phyloP scores from a whole-genome alignment of 2,113 vertebrate genomes.

The Apodemus sylvaticus region DNA sequence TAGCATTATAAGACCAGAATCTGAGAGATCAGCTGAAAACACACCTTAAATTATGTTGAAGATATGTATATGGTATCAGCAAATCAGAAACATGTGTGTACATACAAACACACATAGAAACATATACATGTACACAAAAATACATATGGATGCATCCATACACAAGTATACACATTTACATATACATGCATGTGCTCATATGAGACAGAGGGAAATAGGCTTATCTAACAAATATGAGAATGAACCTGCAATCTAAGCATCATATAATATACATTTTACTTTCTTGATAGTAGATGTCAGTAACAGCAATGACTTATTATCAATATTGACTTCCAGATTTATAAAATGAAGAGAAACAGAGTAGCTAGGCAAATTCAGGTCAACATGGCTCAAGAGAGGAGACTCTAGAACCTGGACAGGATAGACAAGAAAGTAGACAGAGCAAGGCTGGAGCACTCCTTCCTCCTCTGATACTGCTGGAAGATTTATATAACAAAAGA shows the following conservation, averaged over 20 bases:
- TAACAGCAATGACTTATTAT: neutral
- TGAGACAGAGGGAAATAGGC: neutral
- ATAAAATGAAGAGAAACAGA: neutral
- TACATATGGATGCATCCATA: neutral
- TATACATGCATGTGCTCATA: neutral
- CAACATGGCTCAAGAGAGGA: neutral
- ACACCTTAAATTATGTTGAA: neutral
- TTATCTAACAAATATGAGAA: neutral
- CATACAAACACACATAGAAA: neutral
- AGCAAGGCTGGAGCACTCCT: accelerated
- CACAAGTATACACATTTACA: neutral
- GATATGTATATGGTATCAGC: neutral
- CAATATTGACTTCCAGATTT: neutral
- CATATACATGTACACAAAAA: neutral
- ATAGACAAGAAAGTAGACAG: neutral
- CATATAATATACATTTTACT: neutral
- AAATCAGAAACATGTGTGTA: neutral
- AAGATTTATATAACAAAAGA: neutral
- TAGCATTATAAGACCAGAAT: neutral
- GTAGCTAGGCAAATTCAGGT: neutral
- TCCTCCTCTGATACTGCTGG: neutral
- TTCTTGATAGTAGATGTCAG: neutral
- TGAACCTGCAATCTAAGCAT: neutral
- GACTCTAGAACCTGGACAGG: neutral
- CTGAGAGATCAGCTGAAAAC: neutral